Evolutionary conservation across 2,113 vertebrate genomes (phyloP).

Genomic region (Serinus canaria): DNA sequence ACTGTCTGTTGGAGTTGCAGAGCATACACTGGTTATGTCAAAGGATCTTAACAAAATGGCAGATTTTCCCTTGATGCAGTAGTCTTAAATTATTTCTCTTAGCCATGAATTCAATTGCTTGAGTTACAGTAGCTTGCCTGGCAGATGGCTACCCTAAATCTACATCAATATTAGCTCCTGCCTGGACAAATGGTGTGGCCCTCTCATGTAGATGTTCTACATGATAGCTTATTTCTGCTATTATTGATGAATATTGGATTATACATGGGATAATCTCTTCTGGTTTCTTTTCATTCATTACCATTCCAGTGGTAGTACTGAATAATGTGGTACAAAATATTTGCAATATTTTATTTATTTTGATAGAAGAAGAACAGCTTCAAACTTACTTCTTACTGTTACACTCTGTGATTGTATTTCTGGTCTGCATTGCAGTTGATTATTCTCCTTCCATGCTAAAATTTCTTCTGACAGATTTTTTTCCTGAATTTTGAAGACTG

Average conservation of each 20-base stretch:
- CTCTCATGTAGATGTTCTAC: not conserved
- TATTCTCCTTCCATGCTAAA: not conserved
- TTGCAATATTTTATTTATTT: slow-evolving; percentile 44
- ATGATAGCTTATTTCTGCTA: not conserved
- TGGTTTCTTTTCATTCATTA: not conserved
- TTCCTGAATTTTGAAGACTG: not conserved
- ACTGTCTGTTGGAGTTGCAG: not conserved
- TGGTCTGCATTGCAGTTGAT: slow-evolving; percentile 13
- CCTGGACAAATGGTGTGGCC: not conserved
- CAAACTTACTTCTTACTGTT: not conserved
- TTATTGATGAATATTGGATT: not conserved
- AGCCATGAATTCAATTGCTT: not conserved
- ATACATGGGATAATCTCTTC: not conserved
- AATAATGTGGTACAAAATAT: slow-evolving; percentile 48
- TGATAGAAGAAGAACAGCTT: not conserved
- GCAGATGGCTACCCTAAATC: not conserved
- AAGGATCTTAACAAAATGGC: not conserved
- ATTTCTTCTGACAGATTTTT: slow-evolving; percentile 7
- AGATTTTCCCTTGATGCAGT: slow-evolving; percentile 2
- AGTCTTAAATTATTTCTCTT: slow-evolving; percentile 5
- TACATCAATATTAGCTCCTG: not conserved
- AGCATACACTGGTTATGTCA: slow-evolving; percentile 23
- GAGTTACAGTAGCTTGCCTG: not conserved
- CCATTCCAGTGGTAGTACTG: slow-evolving; percentile 51
- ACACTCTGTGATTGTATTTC: not conserved